These are phyloP conservation scores for Siphlonurus alternatus DNA, from an alignment of 2,888 invertebrate species.

Conservation along the genomic window DNA sequence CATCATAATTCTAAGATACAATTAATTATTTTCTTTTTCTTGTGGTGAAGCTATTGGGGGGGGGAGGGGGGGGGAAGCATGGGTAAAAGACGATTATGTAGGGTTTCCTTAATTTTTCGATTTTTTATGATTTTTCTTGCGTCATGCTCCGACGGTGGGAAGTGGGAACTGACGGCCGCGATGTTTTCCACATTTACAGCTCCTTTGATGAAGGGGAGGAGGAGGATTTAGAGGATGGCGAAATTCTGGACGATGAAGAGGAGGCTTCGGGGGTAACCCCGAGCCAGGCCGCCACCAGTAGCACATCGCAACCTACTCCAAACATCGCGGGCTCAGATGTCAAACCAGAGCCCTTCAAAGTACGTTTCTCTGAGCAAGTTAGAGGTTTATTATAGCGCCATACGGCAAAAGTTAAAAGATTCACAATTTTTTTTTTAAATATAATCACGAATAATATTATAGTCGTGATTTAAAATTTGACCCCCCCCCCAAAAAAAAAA, in stretches of 20 bases:
- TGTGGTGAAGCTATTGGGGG: not conserved
- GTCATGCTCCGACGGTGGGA: too few species aligned
- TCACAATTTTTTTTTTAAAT: too few species aligned
- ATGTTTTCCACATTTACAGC: not conserved
- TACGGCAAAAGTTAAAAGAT: too few species aligned
- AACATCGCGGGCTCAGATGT: not conserved
- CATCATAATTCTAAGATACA: too few species aligned
- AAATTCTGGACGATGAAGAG: conserved; percentile 56
- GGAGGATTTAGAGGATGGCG: conserved; percentile 72
- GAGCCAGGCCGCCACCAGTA: not conserved
- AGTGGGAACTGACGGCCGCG: not conserved
- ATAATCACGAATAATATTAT: not conserved
- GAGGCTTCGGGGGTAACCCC: conserved; percentile 23
- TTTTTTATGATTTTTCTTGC: too few species aligned
- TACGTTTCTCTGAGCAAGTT: too few species aligned
- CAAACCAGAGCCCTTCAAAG: not conserved
- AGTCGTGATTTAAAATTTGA: not conserved
- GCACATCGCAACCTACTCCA: not conserved
- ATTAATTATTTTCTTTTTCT: too few species aligned
- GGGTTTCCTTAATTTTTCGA: too few species aligned
- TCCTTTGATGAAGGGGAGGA: conserved; percentile 16
- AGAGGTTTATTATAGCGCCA: too few species aligned
- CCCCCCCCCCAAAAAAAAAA: too few species aligned
- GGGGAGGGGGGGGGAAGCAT: not conserved
- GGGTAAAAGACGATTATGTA: not conserved